Conservation (phyloP, 2,888 invertebrate genomes). For the Scaeva pyrastri region DNA sequence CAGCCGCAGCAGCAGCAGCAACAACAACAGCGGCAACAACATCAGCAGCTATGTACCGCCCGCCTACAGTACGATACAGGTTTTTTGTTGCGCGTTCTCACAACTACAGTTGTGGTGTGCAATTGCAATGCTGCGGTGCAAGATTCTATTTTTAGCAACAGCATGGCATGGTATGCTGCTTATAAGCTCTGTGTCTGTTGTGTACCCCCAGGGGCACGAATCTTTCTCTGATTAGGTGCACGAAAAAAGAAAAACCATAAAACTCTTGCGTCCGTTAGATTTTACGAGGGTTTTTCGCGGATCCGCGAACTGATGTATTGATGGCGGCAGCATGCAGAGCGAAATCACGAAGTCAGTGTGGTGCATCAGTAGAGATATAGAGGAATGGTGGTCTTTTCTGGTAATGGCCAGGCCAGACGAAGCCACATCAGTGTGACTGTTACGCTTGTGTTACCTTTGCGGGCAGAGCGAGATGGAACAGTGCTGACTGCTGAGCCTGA, state of each 20-base stretch:
- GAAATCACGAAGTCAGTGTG: conserved; percentile 65
- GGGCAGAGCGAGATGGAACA: conserved; percentile 44
- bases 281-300: conserved; percentile 58
- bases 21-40: conserved; percentile 4
- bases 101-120: conserved; percentile 28
- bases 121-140: conserved; percentile 68
- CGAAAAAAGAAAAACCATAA: conserved; percentile 59
- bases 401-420: conserved; percentile 63
- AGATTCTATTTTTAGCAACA: conserved; percentile 73
- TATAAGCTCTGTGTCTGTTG: conserved; percentile 30
- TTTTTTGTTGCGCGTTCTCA: conserved; percentile 39
- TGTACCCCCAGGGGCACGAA: conserved; percentile 54
- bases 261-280: conserved; percentile 70
- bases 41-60: conserved; percentile 60
- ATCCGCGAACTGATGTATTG: conserved; percentile 48
- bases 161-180: conserved; percentile 50
- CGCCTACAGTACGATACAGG: conserved; percentile 62
- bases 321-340: conserved; percentile 28
- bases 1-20: not conserved
- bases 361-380: conserved; percentile 61
- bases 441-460: conserved; percentile 58
- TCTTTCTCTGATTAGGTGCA: conserved; percentile 25
- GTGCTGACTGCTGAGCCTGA: not conserved
- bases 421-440: conserved; percentile 72
- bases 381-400: conserved; percentile 32